These are phyloP conservation scores for Aurelia sp. DNA, from an alignment of 30 jellyfish, hydroid and myxozoan species.

Conservation along the genomic window DNA sequence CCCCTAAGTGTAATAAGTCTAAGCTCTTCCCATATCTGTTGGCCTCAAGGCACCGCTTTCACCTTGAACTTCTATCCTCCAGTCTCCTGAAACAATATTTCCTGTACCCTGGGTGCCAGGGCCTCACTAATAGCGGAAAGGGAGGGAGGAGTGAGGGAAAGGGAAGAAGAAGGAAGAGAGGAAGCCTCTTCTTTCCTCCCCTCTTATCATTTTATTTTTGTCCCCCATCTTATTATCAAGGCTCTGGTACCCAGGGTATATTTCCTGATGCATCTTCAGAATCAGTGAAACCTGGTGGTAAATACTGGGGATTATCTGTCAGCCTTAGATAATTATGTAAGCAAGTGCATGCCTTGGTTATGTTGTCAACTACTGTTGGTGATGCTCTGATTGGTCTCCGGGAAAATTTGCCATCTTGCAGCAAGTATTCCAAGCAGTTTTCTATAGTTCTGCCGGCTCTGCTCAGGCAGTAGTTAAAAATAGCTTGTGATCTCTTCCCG, in stretches of 20 bases:
- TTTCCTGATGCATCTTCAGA: constrained; percentile 14
- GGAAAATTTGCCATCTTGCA: constrained; percentile 48
- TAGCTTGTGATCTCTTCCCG: constrained; percentile 18
- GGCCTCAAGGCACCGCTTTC: constrained; percentile 14
- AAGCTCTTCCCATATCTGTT: too few species aligned
- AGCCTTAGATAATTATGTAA: constrained; percentile 37
- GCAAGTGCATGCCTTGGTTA: constrained; percentile 12
- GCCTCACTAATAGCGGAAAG: too few species aligned
- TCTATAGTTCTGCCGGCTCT: constrained; percentile 44
- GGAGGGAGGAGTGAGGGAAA: too few species aligned
- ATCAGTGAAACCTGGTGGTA: constrained; percentile 47
- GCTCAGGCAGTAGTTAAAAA: constrained; percentile 39
- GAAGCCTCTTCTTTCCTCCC: too few species aligned
- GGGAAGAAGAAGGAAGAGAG: too few species aligned
- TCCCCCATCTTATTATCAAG: too few species aligned
- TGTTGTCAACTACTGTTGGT: neutral
- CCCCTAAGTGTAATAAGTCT: too few species aligned
- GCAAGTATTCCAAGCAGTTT: constrained; percentile 50
- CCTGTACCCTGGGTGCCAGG: too few species aligned
- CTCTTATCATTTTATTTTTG: too few species aligned
- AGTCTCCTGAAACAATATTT: constrained; percentile 15
- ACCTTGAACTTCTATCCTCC: constrained; percentile 25
- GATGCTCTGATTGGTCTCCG: neutral
- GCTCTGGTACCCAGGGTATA: too few species aligned
- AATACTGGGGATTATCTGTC: constrained; percentile 37